Base-by-base conservation (phyloP, 2,888 invertebrate species). In the Acleris laterana region DNA sequence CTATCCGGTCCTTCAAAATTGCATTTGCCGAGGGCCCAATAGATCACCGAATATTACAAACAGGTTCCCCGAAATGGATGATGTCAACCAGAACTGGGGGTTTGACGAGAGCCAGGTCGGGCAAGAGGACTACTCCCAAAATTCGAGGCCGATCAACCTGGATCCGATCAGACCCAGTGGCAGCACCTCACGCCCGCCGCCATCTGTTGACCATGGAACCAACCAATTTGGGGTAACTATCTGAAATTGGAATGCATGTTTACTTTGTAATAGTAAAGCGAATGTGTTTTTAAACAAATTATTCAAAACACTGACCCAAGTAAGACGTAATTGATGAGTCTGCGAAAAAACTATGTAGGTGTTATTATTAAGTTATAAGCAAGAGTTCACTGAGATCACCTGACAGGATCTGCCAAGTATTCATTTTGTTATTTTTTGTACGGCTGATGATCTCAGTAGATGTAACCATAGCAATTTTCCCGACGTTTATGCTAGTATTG, bases 141-240 rank as follows among this genome's bases (percentile, higher is more conserved):
- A 82, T n/a, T 69, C 79, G 3, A 83, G 91, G 69, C 90, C 90
- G 5, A 85, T 92, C 46, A 86, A 87, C 2, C 89, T 88, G 57
- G 74, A 73, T 16, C 78, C 83, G 9, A 74, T 84, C n/a, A 66
- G 64, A 22, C 75, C 83, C 2, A 69, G 74, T 32, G 68, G 59
- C n/a, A 74, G 79, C 19, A 59, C 72, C 42, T 70, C 70, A 38
- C 72, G 77, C 62, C 77, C 79, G 4, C 69, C 73, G 4, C 80
- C 82, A 16, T 72, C 76, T n/a, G 79, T 84, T 0, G 84, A 85
- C 19, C 84, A 84, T 59, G 83, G 83, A 52, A 81, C 74, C 65
- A 70, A 58, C 17, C 80, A 82, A 72, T 75, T 71, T 25, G 75
- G 73, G 71, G 79, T 79, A 73, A 77, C 11, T 62, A 20, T 20